phyloP scores from a whole-genome alignment of 2,888 invertebrate genomes.

The Bombyx huttoni region DNA sequence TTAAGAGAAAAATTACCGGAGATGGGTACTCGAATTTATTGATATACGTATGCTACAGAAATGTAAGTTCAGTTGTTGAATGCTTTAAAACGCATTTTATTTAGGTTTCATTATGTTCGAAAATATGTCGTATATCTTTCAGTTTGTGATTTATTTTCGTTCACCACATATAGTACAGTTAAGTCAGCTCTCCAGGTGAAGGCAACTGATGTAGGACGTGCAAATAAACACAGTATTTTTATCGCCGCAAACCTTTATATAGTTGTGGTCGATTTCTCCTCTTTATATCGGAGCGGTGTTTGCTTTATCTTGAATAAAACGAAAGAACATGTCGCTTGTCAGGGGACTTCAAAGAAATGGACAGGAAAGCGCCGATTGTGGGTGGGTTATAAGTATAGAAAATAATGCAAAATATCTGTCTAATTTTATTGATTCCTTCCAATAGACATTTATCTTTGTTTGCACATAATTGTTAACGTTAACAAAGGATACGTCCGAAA shows the following conservation, averaged over 20 bases:
- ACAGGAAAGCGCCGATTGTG: not conserved
- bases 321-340: constrained; percentile 45
- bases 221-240: constrained; percentile 72
- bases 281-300: constrained; percentile 66
- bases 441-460: not conserved
- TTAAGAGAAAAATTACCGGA: constrained; percentile 44
- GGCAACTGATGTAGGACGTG: constrained; percentile 66
- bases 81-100: constrained; percentile 28
- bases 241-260: constrained; percentile 70
- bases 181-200: constrained; percentile 37
- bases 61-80: constrained; percentile 45
- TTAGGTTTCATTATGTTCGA: constrained; percentile 16
- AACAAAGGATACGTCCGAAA: not conserved
- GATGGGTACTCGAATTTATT: constrained; percentile 64
- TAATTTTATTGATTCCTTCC: not conserved
- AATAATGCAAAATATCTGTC: not conserved
- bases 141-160: constrained; percentile 32
- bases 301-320: constrained; percentile 66
- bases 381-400: too few species aligned
- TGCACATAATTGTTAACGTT: not conserved
- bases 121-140: constrained; percentile 36
- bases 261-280: constrained; percentile 70
- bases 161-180: constrained; percentile 19
- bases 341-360: constrained; percentile 34
- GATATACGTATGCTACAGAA: constrained; percentile 32